These are phyloP conservation scores for Noturus placidus DNA, from an alignment of 2,113 vertebrate species.

Conservation along the genomic window DNA sequence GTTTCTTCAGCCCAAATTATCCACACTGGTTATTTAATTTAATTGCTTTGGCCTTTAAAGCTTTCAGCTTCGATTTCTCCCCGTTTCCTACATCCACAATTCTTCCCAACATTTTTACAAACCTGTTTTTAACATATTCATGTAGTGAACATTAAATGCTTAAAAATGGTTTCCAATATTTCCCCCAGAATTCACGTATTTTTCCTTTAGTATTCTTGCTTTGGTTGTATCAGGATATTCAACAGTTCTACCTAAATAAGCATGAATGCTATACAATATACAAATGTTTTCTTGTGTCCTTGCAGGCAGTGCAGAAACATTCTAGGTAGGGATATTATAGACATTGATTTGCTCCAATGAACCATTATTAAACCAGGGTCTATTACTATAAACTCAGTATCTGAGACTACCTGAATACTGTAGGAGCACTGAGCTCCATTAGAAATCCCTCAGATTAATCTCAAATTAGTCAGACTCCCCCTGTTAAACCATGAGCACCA, in stretches of 20 bases:
- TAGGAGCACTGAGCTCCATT: background rate
- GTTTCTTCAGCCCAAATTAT: background rate
- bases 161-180: background rate
- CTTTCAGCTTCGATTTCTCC: slow-evolving; percentile 6
- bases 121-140: background rate
- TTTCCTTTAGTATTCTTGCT: background rate
- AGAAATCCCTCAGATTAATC: background rate
- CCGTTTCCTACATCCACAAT: background rate
- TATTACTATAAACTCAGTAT: background rate
- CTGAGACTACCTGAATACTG: background rate
- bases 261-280: background rate
- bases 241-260: background rate
- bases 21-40: slow-evolving; percentile 24
- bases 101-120: background rate
- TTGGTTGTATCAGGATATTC: background rate
- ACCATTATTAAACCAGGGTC: background rate
- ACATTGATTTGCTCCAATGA: background rate
- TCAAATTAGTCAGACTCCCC: background rate
- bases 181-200: background rate
- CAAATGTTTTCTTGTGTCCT: background rate
- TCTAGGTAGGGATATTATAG: background rate
- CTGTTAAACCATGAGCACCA: background rate
- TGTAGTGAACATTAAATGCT: background rate
- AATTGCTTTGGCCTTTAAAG: background rate
- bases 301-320: background rate